Evolutionary conservation across 2,888 invertebrate genomes (phyloP).

Genomic region (Hybos culiciformis): DNA sequence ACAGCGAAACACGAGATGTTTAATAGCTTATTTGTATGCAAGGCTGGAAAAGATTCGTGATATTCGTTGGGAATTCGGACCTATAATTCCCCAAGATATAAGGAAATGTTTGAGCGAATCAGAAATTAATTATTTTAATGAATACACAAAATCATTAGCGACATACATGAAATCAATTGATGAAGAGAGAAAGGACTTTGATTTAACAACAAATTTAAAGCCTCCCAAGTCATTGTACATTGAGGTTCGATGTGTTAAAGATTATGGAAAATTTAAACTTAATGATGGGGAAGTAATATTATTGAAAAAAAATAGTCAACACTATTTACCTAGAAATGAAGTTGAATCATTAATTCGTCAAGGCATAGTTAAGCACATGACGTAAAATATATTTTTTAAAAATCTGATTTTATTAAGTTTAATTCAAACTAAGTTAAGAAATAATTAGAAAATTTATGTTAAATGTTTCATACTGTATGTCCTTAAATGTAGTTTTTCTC

Average conservation of each 20-base stretch:
- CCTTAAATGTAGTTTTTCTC: too few relatives aligned
- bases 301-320: constrained; percentile 81
- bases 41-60: constrained; percentile 66
- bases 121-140: constrained; percentile 78
- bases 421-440: too few relatives aligned
- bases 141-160: constrained; percentile 74
- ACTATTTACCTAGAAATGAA: constrained; percentile 74
- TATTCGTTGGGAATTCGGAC: constrained; percentile 93
- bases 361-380: constrained; percentile 70
- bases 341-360: constrained; percentile 84
- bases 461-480: too few relatives aligned
- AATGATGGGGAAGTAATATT: constrained; percentile 84
- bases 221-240: constrained; percentile 88
- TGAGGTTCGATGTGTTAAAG: constrained; percentile 77
- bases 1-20: constrained; percentile 78
- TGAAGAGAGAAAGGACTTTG: constrained; percentile 64
- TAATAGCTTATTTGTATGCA: constrained; percentile 70
- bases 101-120: constrained; percentile 63
- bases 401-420: too few relatives aligned
- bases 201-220: constrained; percentile 72
- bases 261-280: constrained; percentile 88
- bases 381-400: too few relatives aligned
- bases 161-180: constrained; percentile 84
- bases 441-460: too few relatives aligned
- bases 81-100: constrained; percentile 75